These are phyloP conservation scores for Dendrolimus houi DNA, from an alignment of 2,888 invertebrate species.

Conservation along the genomic window DNA sequence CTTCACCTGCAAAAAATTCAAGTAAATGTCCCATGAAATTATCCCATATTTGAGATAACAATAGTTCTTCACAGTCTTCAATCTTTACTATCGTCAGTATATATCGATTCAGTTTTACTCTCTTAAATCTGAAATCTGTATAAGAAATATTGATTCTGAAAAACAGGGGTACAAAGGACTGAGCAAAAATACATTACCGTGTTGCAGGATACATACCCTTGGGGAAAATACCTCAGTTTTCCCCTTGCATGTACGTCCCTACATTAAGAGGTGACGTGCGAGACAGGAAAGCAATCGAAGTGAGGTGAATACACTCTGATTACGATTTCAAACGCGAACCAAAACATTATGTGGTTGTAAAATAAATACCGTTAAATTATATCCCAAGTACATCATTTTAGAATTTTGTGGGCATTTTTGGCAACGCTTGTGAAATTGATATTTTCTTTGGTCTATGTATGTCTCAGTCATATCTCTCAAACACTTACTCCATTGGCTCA, in stretches of 20 bases:
- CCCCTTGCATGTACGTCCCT: conserved; percentile 38
- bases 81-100: too few species aligned
- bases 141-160: not conserved
- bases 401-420: too few species aligned
- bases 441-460: too few species aligned
- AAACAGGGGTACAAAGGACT: not conserved
- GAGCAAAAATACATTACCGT: conserved; percentile 8
- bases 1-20: too few species aligned
- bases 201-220: conserved; percentile 23
- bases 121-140: too few species aligned
- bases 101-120: too few species aligned
- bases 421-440: not conserved
- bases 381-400: conserved; percentile 4
- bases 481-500: too few species aligned
- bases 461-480: too few species aligned
- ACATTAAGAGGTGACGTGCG: conserved; percentile 28
- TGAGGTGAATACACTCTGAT: conserved; percentile 50
- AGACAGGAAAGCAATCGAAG: conserved; percentile 32
- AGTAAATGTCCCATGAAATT: too few species aligned
- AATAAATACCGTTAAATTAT: not conserved
- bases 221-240: conserved; percentile 41
- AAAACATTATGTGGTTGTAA: not conserved
- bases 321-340: conserved; percentile 27
- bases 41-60: too few species aligned
- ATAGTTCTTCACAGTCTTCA: too few species aligned